These are phyloP conservation scores for Apantesis nais DNA, from an alignment of 2,888 invertebrate species.

Conservation along the genomic window DNA sequence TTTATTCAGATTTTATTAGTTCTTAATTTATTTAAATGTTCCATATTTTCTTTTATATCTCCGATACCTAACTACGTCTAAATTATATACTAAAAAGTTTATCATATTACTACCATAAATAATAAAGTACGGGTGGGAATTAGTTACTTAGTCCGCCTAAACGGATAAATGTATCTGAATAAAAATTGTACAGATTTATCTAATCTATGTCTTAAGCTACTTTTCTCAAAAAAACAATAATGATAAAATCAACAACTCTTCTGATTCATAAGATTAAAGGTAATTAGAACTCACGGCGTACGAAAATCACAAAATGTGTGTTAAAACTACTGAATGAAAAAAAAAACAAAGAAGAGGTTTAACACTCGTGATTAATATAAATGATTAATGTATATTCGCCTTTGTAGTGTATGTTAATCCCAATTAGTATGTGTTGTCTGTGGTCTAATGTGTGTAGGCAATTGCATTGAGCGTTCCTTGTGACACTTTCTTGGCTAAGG, in stretches of 20 bases:
- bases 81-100: too few relatives aligned
- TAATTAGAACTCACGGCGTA: not conserved
- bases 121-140: not conserved
- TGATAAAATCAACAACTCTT: not conserved
- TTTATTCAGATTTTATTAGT: not conserved
- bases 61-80: too few relatives aligned
- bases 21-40: not conserved
- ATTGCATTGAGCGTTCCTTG: not conserved
- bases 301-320: not conserved
- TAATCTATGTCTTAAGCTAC: not conserved
- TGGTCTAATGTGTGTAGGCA: not conserved
- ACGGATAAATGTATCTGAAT: not conserved
- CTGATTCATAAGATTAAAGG: not conserved
- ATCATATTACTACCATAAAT: too few relatives aligned
- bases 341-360: not conserved
- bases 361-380: not conserved
- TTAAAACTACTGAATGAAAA: not conserved
- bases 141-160: not conserved
- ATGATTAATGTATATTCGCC: not conserved
- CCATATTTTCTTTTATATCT: not conserved
- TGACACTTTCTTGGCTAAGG: not conserved
- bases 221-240: not conserved
- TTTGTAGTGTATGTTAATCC: not conserved
- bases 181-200: not conserved
- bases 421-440: not conserved